A percentile compares a stretch with the other conserved stretches of the same genome.
Conservation (phyloP, 2,797 vertebrate genomes). For the Siniperca obscura region DNA sequence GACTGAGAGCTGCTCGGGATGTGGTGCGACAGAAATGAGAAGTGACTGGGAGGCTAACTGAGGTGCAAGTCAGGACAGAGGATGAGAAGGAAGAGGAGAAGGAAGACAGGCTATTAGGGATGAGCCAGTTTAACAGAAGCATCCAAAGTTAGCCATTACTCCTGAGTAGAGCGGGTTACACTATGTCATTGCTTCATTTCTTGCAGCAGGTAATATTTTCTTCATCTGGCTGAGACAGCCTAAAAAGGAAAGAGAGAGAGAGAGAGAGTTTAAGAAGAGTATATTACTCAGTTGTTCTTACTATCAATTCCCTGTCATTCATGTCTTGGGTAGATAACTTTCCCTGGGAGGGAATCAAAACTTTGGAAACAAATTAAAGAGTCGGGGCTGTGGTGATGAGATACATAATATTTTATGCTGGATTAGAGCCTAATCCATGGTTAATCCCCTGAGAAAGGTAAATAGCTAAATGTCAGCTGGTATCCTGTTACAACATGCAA, state of each 20-base stretch:
- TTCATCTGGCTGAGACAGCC: slow-evolving; percentile 14
- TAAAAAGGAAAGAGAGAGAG: slow-evolving; percentile 2
- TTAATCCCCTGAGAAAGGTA: slow-evolving; percentile 75
- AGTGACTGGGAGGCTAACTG: slow-evolving; percentile 54
- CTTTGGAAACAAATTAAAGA: slow-evolving; percentile 76
- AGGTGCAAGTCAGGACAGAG: slow-evolving; percentile 1
- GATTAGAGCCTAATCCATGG: slow-evolving; percentile 74
- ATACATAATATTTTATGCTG: slow-evolving; percentile 75
- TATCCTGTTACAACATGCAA: slow-evolving; percentile 76
- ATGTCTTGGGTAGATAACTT: slow-evolving; percentile 38
- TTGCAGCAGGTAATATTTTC: slow-evolving; percentile 3
- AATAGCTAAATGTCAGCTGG: slow-evolving; percentile 75
- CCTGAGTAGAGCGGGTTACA: slow-evolving; percentile 8
- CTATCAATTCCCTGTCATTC: slow-evolving; percentile 45
- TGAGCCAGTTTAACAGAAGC: slow-evolving; percentile 10
- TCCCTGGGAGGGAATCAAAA: slow-evolving; percentile 60
- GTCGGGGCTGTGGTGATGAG: slow-evolving; percentile 59
- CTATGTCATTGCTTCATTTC: slow-evolving; percentile 15
- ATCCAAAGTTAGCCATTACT: slow-evolving; percentile 18
- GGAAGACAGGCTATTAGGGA: slow-evolving; percentile 16
- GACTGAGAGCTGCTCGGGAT: slow-evolving; percentile 28
- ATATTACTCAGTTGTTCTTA: slow-evolving; percentile 18
- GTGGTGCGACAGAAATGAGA: slow-evolving; percentile 36
- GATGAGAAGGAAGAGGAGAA: neutral
- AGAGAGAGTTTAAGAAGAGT: slow-evolving; percentile 6